phyloP scores from a whole-genome alignment of 2,113 vertebrate genomes.

The Epinephelus cyanopodus region DNA sequence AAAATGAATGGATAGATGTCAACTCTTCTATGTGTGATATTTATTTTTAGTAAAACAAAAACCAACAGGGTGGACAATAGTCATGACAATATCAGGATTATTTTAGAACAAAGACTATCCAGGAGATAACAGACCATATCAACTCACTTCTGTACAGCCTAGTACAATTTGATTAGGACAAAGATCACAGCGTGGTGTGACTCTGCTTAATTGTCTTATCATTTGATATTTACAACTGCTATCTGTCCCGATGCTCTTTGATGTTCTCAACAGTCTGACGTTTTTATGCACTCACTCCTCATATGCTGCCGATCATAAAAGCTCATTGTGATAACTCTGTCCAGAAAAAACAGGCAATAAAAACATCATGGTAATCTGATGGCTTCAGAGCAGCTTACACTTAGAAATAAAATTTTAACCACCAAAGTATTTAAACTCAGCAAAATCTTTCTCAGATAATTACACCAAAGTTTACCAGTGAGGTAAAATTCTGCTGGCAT shows the following conservation, averaged over 20 bases:
- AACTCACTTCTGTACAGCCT: not conserved
- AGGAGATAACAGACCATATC: not conserved
- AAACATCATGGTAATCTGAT: too few relatives aligned
- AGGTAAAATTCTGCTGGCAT: not conserved
- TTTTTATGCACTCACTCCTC: not conserved
- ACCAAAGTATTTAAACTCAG: not conserved
- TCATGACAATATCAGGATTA: not conserved
- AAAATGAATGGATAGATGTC: not conserved
- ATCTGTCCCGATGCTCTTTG: not conserved
- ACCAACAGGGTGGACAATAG: not conserved
- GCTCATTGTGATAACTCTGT: not conserved
- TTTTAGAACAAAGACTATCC: not conserved
- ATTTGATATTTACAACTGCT: conserved; percentile 3
- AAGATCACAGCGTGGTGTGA: not conserved
- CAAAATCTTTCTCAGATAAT: not conserved
- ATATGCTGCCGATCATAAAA: not conserved
- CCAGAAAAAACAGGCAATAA: not conserved
- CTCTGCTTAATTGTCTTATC: not conserved
- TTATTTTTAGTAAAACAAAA: not conserved
- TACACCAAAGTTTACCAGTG: not conserved
- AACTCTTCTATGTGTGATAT: not conserved
- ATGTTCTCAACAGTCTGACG: not conserved
- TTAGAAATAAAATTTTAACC: too few relatives aligned
- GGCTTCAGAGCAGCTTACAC: too few relatives aligned
- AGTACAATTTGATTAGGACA: not conserved